Evolutionary conservation across 2,888 invertebrate genomes (phyloP), one percentile per base, ranked within the genome.

Genomic region (Encarsia formosa): DNA sequence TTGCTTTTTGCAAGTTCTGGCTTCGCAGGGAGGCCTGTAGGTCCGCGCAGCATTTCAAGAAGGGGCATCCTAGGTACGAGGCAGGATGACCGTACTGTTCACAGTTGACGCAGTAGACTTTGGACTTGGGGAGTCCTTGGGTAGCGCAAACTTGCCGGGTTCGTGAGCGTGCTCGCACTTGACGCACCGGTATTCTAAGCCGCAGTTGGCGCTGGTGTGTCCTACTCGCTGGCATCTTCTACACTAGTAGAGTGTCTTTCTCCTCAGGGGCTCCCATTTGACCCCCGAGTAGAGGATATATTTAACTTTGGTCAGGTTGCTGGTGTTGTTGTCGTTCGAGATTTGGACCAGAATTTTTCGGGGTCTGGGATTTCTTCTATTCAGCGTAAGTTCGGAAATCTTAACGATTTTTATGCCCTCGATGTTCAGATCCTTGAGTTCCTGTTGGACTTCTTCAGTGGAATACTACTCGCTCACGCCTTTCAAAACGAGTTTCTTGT

Each of bases 401-500:
- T 56, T 58, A 5, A 31, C 6, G 6, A 59, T 49, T 6, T 45
- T 9, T 0, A 53, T 49, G 18, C 54, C 37, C 5, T 44, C 34
- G 0, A 56, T 8, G 2, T 56, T 44, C 2, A 39, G 34, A 0
- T 15, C 8, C 0, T 2, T 11, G 1, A 59, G 9, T 16, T 51
- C 52, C 0, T 47, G 3, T 5, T 18, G 4, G 1, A 61, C 18
- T 15, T 61, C 54, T 11, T 45, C 32, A 5, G 41, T 39, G 11
- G 20, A 39, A 16, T 47, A 54, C 1, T 50, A 52, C 9, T 44
- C 44, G 1, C 31, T 19, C 4, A 56, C 29, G 1, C 52, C 50
- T 32, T 55, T 56, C 4, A 58, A 37, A 1, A 54, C 39, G 1
- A 56, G 9, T 2, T 49, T 31, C 43, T 54, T 51, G 4, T 50